Base-by-base conservation (phyloP, 2,888 invertebrate species). In the Tachina lurida region DNA sequence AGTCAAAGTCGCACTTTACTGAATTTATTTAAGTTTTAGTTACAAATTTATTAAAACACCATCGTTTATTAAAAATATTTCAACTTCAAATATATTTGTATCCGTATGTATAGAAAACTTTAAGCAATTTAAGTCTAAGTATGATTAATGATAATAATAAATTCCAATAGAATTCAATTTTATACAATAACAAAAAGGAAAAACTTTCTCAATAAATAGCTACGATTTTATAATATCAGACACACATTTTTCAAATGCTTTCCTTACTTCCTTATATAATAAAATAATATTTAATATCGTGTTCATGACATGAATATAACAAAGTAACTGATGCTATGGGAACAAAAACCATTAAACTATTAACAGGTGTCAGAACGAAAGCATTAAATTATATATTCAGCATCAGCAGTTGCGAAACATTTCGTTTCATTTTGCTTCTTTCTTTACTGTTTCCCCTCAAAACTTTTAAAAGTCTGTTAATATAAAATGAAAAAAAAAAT, bases 291-390 rank as follows among this genome's bases (percentile, higher is more conserved):
- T 41, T n/a, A 74, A 60, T 47, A 56, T 12, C 47, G 58, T 7
- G 49, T 71, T 54, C 60, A 17, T 47, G 68, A 22, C 41, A 56
- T 22, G 52, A 68, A 68, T 62, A 56, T 39, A 47, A 45, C 7
- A 63, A 56, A 1, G 52, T 41, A 65, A 58, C 39, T 49, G 39
- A 47, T 47, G 17, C 15, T 31, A 22, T 9, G 47, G n/a, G 47
- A 49, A 45, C n/a, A 67, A 17, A 58, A 78, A 58, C 68, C 84
- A 77, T 85, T 85, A 82, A 85, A 85, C 75, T 78, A 75, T 75
- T 82, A 85, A 82, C 85, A 85, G 85, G 85, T 85, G 85, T 78
- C 85, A 82, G 81, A 62, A 70, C 17, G 58, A 17, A 67, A 82
- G 68, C 63, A 74, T 85, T 82, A 82, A 81, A 75, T 82, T 78